Percentiles rank a stretch among this genome's conserved stretches.
Conservation (phyloP, 1,140 invertebrate species). For the Galleria mellonella region DNA sequence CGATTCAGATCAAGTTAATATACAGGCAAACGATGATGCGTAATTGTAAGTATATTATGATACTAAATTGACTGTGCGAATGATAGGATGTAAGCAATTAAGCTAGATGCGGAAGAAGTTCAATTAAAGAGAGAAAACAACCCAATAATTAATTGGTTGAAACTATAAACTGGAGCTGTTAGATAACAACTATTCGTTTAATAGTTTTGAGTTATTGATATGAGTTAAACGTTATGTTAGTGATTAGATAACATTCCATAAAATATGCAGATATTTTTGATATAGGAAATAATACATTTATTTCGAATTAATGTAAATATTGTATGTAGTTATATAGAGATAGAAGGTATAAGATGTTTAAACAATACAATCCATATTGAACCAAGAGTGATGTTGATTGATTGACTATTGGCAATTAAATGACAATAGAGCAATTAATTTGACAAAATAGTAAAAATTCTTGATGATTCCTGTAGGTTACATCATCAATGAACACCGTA, state of each 20-base stretch:
- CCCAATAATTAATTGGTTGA: conserved; percentile 33
- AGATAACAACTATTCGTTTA: conserved; percentile 27
- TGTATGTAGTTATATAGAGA: too few relatives aligned
- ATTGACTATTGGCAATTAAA: conserved; percentile 37
- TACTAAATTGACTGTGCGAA: conserved; percentile 15
- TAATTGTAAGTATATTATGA: too few relatives aligned
- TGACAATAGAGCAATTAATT: conserved; percentile 56
- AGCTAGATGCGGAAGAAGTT: conserved; percentile 39
- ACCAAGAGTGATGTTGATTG: conserved; percentile 16
- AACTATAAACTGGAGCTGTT: conserved; percentile 38
- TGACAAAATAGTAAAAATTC: conserved; percentile 49
- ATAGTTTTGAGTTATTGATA: conserved; percentile 3
- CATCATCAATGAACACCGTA: conserved; percentile 10
- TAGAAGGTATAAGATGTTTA: too few relatives aligned
- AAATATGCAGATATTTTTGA: neutral
- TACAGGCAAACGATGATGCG: too few relatives aligned
- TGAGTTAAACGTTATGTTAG: conserved; percentile 3
- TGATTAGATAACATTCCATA: conserved; percentile 1
- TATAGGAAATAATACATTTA: too few relatives aligned
- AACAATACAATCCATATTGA: too few relatives aligned
- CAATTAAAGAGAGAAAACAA: conserved; percentile 47
- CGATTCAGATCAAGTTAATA: conserved; percentile 3
- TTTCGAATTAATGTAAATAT: too few relatives aligned
- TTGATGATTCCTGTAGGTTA: conserved; percentile 17
- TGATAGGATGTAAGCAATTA: conserved; percentile 56